phyloP scores from a whole-genome alignment of 53 echinoderm and acorn worm genomes.

The Hippasteria phrygiana region DNA sequence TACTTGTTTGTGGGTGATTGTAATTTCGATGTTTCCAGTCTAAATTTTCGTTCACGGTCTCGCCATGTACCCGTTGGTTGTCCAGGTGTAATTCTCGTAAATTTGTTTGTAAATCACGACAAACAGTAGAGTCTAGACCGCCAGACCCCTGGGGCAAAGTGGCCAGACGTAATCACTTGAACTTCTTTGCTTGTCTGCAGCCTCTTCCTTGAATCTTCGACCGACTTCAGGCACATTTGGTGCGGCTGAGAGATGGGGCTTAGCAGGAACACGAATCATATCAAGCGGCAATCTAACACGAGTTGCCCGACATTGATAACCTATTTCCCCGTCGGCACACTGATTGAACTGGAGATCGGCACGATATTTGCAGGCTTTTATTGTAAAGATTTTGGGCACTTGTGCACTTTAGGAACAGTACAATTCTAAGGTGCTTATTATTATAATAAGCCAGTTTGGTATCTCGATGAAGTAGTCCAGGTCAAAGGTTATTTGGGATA shows the following conservation, averaged over 20 bases:
- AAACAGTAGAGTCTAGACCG: neutral
- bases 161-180: neutral
- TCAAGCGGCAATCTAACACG: neutral
- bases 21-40: neutral
- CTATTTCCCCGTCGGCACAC: neutral
- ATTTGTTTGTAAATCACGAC: neutral
- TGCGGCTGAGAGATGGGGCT: neutral
- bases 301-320: neutral
- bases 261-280: neutral
- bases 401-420: too few relatives aligned
- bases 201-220: neutral
- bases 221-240: neutral
- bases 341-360: neutral
- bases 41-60: neutral
- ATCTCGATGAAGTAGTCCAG: too few relatives aligned
- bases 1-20: too few relatives aligned
- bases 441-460: too few relatives aligned
- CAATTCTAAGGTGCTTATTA: too few relatives aligned
- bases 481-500: too few relatives aligned
- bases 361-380: neutral
- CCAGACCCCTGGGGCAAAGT: neutral
- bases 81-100: neutral
- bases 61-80: neutral
- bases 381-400: too few relatives aligned
- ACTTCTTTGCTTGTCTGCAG: neutral